Evolutionary conservation across 2,797 vertebrate species (phyloP), one percentile per base, ranked within the genome.

Genomic region (Sebastes iracundus): DNA sequence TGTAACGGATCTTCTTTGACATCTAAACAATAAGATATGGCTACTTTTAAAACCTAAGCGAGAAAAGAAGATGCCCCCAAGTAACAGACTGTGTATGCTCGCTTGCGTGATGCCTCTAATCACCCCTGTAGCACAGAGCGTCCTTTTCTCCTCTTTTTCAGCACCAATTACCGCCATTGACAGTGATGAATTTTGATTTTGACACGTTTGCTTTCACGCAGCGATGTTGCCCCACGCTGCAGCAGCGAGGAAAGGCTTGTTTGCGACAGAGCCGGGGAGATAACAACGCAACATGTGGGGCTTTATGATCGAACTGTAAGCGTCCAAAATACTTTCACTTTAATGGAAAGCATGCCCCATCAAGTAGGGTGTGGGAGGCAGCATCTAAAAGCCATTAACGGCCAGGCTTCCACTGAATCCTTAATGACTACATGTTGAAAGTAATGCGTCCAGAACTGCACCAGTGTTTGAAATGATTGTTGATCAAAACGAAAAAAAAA

Each of bases 111-210:
- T 73, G 82, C 58, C 75, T 88, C 86, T 87, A 83, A 88, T 88
- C 84, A 84, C 59, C 72, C 59, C 38, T 22, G 81, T 67, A 72
- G 60, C 72, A 64, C 76, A 77, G 72, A 71, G 66, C 46, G 6
- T 22, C 65, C 52, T 69, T 80, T 73, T 74, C 75, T 72, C 81
- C 68, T 80, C 66, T 71, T 88, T 49, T 87, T 87, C 84, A 84
- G 72, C 55, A 88, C 82, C 92, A 92, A 85, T 94, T 93, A 93
- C 78, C 58, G n/a, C 65, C 81, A 28, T 11, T 86, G 92, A 91
- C 90, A 85, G 91, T 93, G 93, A 95, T 91, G 91, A 80, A 92
- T 94, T 92, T 86, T 56, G 91, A 92, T 90, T 93, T 88, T 91
- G 92, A 93, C 93, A 90, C 62, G 66, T 88, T 77, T 78, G 90